phyloP scores from a whole-genome alignment of 2,113 vertebrate species.

The Dicentrarchus labrax region DNA sequence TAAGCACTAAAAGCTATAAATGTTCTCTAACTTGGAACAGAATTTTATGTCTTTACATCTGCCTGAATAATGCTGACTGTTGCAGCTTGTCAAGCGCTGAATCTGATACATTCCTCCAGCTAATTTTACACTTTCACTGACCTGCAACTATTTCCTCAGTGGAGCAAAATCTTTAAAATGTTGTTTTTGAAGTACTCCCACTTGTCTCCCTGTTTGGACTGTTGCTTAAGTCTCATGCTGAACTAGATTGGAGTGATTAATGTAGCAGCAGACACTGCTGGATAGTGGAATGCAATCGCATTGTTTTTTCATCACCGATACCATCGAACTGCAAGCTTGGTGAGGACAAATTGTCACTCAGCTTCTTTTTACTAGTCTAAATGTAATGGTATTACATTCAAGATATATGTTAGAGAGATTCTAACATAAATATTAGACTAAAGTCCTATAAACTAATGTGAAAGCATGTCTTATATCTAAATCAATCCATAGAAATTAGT shows the following conservation, averaged over 20 bases:
- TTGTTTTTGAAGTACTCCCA: constrained; percentile 23
- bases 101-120: constrained; percentile 20
- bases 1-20: constrained; percentile 1
- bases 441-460: background rate
- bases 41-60: constrained; percentile 15
- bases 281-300: constrained; percentile 44
- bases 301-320: constrained; percentile 33
- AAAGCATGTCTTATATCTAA: background rate
- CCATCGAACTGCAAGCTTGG: constrained; percentile 38
- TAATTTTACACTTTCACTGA: constrained; percentile 33
- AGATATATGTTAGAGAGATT: background rate
- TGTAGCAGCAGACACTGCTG: constrained; percentile 42
- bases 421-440: background rate
- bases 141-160: constrained; percentile 26
- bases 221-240: constrained; percentile 5
- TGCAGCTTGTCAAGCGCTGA: constrained; percentile 14
- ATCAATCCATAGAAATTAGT: background rate
- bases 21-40: background rate
- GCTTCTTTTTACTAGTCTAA: background rate
- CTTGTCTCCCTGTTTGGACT: constrained; percentile 6
- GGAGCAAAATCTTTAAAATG: constrained; percentile 5
- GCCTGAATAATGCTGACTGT: constrained; percentile 31
- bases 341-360: background rate
- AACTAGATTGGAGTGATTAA: constrained; percentile 27
- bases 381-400: background rate